Percentiles rank a stretch among this genome's conserved stretches.
These are phyloP conservation scores for Calidris pygmaea DNA, from an alignment of 2,113 vertebrate species.

Conservation along the genomic window DNA sequence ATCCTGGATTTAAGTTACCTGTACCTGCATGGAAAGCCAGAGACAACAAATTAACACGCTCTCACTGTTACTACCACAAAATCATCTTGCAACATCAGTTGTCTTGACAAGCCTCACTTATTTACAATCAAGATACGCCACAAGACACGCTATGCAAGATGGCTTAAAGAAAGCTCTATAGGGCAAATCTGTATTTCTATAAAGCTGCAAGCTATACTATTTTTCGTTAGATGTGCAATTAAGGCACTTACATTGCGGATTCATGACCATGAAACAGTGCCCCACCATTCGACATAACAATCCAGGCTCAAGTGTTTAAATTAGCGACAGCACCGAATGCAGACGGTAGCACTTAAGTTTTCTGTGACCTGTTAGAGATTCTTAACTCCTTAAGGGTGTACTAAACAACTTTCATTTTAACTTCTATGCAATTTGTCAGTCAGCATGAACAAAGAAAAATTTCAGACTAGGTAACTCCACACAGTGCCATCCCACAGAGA, in stretches of 20 bases:
- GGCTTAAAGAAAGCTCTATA: not conserved
- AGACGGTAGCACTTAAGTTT: not conserved
- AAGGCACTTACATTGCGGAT: not conserved
- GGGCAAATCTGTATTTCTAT: rapidly evolving
- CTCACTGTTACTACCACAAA: not conserved
- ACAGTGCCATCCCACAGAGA: rapidly evolving
- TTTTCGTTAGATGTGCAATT: not conserved
- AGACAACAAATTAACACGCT: not conserved
- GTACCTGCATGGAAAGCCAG: not conserved
- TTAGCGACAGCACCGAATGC: rapidly evolving
- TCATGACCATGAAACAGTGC: not conserved
- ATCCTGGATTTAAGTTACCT: not conserved
- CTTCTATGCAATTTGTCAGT: not conserved
- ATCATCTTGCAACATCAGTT: not conserved
- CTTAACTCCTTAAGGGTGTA: too few relatives aligned
- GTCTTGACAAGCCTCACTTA: not conserved
- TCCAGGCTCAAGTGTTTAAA: not conserved
- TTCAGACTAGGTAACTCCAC: not conserved
- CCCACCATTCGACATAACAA: not conserved
- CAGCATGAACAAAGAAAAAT: not conserved
- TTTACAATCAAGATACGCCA: not conserved
- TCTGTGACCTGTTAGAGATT: not conserved
- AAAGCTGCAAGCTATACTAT: not conserved
- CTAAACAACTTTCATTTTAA: not conserved
- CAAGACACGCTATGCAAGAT: not conserved